A percentile compares a stretch with the other conserved stretches of the same genome.
Conservation (phyloP, 2,888 invertebrate species). For the Perithous albicinctus region DNA sequence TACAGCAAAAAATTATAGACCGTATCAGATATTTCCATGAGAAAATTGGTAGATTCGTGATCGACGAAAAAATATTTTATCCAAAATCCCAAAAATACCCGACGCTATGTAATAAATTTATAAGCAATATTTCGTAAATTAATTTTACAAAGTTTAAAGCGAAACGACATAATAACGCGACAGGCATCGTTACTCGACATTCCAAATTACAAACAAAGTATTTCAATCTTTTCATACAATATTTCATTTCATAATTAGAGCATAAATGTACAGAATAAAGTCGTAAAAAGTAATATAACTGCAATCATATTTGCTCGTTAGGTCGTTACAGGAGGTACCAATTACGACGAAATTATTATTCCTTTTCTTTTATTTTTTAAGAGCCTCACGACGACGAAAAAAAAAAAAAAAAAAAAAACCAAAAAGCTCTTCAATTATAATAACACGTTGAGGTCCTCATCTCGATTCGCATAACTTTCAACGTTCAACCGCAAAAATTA, state of each 20-base stretch:
- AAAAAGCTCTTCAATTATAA: conserved; percentile 33
- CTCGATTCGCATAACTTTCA: conserved; percentile 10
- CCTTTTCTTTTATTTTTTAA: no score
- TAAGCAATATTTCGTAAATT: neutral
- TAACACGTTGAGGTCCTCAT: conserved; percentile 21
- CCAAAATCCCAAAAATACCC: neutral
- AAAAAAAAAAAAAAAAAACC: neutral
- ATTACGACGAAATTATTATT: conserved; percentile 5
- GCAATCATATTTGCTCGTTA: conserved; percentile 14
- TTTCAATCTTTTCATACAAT: neutral
- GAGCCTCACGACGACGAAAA: neutral
- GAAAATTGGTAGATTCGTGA: neutral
- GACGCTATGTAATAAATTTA: neutral
- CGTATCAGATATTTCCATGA: neutral
- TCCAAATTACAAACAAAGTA: neutral
- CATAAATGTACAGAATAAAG: neutral
- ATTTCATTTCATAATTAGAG: neutral
- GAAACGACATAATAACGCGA: neutral
- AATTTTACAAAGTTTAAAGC: neutral
- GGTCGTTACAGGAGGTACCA: conserved; percentile 18
- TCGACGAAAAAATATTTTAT: neutral
- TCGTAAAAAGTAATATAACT: conserved; percentile 15
- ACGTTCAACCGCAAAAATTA: conserved; percentile 35
- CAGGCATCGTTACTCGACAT: neutral
- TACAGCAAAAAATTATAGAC: neutral